These are phyloP conservation scores for Cololabis saira DNA, from an alignment of 2,113 vertebrate genomes.

Conservation along the genomic window DNA sequence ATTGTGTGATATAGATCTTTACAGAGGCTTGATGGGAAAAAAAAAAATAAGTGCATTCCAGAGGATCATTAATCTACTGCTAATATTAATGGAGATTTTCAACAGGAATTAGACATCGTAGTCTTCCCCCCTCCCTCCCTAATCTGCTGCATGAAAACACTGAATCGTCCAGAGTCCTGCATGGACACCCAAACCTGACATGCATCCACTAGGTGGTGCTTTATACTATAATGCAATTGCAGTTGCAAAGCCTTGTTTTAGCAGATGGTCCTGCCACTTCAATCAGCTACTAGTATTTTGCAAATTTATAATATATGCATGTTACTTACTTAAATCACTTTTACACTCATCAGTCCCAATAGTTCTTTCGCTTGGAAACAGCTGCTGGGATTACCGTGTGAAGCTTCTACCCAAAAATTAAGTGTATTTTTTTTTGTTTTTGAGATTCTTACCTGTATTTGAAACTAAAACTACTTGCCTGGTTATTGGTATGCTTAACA, in stretches of 20 bases:
- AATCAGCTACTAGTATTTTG: constrained; percentile 9
- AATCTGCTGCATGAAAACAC: constrained; percentile 1
- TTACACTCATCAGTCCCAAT: background rate
- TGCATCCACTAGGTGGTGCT: constrained; percentile 43
- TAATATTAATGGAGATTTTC: no score
- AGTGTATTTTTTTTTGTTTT: constrained; percentile 5
- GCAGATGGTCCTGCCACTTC: constrained; percentile 6
- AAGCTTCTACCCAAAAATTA: background rate
- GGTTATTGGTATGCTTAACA: constrained; percentile 8
- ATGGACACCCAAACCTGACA: constrained; percentile 15
- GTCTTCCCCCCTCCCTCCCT: background rate
- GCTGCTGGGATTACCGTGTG: background rate
- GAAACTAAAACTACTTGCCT: constrained; percentile 6
- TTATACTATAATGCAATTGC: constrained; percentile 2
- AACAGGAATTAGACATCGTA: no score
- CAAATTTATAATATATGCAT: constrained; percentile 1
- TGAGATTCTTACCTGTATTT: constrained; percentile 11
- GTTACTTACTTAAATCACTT: constrained; percentile 13
- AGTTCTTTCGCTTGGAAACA: background rate
- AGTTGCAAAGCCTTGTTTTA: constrained; percentile 9
- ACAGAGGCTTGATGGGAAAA: background rate
- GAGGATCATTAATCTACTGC: background rate
- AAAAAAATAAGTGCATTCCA: constrained; percentile 14
- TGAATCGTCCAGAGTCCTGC: background rate
- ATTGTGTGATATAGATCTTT: constrained; percentile 7